Percentiles rank a stretch among this genome's conserved stretches.
These are phyloP conservation scores for Chrysopilus asiliformis DNA, from an alignment of 2,888 invertebrate species.

Conservation along the genomic window DNA sequence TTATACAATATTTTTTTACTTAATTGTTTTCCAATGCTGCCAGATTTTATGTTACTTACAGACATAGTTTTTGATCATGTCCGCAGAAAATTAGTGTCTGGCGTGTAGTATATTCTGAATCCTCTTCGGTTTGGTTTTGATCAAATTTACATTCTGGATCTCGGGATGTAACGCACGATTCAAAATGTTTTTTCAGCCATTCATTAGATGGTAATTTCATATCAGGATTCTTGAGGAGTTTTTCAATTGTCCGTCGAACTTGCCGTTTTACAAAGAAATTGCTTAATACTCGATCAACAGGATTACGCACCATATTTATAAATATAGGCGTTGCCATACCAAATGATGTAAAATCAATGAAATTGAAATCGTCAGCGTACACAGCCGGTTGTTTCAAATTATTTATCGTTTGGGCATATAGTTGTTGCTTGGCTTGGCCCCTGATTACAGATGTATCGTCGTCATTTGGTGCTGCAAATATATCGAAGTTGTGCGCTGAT, in stretches of 20 bases:
- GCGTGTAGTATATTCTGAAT: too few species aligned
- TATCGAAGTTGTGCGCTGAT: conserved; percentile 23
- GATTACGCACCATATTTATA: conserved; percentile 80
- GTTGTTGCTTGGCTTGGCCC: conserved; percentile 47
- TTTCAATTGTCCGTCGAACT: conserved; percentile 81
- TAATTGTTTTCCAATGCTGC: neutral
- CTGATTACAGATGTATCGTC: too few species aligned
- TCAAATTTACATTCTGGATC: conserved; percentile 65
- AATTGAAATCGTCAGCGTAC: conserved; percentile 29
- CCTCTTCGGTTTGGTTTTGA: too few species aligned
- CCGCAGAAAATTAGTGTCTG: conserved; percentile 83
- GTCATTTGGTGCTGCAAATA: neutral
- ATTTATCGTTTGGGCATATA: conserved; percentile 40
- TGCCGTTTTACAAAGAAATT: conserved; percentile 86
- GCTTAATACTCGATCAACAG: conserved; percentile 77
- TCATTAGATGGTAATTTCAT: conserved; percentile 68
- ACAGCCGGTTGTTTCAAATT: conserved; percentile 23
- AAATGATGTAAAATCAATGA: conserved; percentile 35
- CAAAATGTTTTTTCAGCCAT: conserved; percentile 81
- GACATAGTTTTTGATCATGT: conserved; percentile 59
- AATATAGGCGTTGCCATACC: conserved; percentile 71
- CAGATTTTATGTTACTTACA: too few species aligned
- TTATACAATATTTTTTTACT: neutral
- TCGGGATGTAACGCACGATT: conserved; percentile 66
- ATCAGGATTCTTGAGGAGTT: conserved; percentile 71